phyloP scores from a whole-genome alignment of 1,140 invertebrate genomes.

The Phthorimaea operculella region DNA sequence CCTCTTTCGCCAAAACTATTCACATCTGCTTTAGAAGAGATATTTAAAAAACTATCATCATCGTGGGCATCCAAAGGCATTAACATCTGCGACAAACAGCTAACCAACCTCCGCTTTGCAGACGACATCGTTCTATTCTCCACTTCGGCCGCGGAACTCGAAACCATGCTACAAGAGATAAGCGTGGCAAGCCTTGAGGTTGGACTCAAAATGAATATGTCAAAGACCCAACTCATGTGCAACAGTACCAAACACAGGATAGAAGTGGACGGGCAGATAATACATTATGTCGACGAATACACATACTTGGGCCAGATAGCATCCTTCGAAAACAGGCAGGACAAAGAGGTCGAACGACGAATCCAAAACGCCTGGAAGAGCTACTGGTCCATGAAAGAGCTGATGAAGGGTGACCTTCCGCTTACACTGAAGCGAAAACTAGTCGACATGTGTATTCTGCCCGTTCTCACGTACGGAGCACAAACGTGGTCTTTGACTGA shows the following conservation, averaged over 20 bases:
- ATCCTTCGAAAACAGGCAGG: slow-evolving; percentile 3
- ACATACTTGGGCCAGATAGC: slow-evolving; percentile 6
- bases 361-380: slow-evolving; percentile 2
- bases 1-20: slow-evolving; percentile 9
- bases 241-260: slow-evolving; percentile 1
- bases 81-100: neutral
- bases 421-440: slow-evolving; percentile 4
- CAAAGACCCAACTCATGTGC: slow-evolving; percentile 6
- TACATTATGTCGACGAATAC: slow-evolving; percentile 8
- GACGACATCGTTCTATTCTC: slow-evolving; percentile 8
- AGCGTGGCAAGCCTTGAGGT: slow-evolving; percentile 4
- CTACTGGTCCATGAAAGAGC: slow-evolving; percentile 1
- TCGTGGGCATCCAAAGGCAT: neutral
- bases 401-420: neutral
- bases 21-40: slow-evolving; percentile 1
- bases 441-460: slow-evolving; percentile 3
- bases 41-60: slow-evolving; percentile 1
- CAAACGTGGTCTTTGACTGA: slow-evolving; percentile 6
- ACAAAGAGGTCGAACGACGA: neutral
- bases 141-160: neutral
- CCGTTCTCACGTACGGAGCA: slow-evolving; percentile 1
- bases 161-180: slow-evolving; percentile 7
- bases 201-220: slow-evolving; percentile 7
- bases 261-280: neutral
- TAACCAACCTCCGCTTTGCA: slow-evolving; percentile 6